Evolutionary conservation across 2,888 invertebrate species (phyloP).

Genomic region (Catocala fraxini): DNA sequence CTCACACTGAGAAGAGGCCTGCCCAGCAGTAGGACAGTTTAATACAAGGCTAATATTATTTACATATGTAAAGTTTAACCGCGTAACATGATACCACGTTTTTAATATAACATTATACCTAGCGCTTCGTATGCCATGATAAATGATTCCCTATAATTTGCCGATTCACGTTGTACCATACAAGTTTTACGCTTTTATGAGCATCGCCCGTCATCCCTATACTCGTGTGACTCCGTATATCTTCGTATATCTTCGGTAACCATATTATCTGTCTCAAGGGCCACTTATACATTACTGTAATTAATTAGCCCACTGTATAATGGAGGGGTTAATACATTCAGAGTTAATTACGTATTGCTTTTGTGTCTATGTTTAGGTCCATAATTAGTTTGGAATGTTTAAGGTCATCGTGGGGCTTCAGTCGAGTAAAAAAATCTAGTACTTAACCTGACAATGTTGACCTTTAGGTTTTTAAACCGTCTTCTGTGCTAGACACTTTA

Average conservation of each 20-base stretch:
- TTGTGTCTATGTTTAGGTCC: conserved; percentile 19
- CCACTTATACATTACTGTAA: conserved; percentile 41
- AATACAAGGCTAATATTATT: too few species aligned
- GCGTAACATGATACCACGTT: too few species aligned
- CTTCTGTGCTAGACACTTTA: too few species aligned
- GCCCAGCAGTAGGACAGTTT: too few species aligned
- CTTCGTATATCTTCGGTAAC: conserved; percentile 27
- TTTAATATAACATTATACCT: too few species aligned
- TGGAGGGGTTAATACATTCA: conserved; percentile 42
- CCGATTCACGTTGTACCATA: conserved; percentile 9
- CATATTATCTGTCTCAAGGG: conserved; percentile 36
- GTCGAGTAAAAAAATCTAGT: too few species aligned
- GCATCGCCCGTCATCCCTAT: conserved; percentile 1
- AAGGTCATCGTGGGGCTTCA: background rate
- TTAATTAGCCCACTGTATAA: conserved; percentile 43
- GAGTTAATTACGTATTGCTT: conserved; percentile 39
- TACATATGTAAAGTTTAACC: too few species aligned
- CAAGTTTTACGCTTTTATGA: conserved; percentile 7
- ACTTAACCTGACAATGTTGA: too few species aligned
- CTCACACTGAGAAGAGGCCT: too few species aligned
- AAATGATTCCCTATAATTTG: conserved; percentile 6
- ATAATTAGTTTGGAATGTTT: conserved; percentile 15
- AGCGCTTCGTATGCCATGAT: background rate
- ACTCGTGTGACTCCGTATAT: conserved; percentile 17
- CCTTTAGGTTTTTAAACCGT: too few species aligned